Base-by-base conservation (phyloP, 2,888 invertebrate genomes). In the Sicus ferrugineus region DNA sequence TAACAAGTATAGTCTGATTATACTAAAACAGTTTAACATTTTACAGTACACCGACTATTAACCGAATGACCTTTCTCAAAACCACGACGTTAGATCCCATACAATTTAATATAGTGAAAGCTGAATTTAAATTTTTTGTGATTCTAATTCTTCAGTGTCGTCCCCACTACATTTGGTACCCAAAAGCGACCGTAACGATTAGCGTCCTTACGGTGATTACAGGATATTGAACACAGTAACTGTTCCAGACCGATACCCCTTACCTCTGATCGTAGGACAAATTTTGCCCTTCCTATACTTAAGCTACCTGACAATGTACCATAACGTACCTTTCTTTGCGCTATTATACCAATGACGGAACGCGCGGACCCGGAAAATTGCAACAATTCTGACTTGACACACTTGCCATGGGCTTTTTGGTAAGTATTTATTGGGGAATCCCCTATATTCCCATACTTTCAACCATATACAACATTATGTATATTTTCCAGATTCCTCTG, bases 311-410 rank as follows among this genome's bases (percentile, higher is more conserved):
- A 81, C n/a, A n/a, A n/a, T n/a, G n/a, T n/a, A n/a, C n/a, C n/a
- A n/a, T n/a, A 87, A 59, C 80, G 87, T 71, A 84, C 83, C 26
- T 81, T 87, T 23, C 82, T 87, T 14, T 81, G 82, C 26, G 84
- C 88, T 59, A 87, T 90, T 70, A 86, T 90, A 42, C 90, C 91
- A 1, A 88, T 90, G 75, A 86, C 88, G 85, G 90, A 89, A 0
- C 83, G 89, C 5, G 81, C 84, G 67, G 89, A 89, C 2, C 81
- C 86, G 4, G 77, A 79, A 3, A 72, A 81, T 0, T 87, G 87
- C 77, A 89, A 90, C 0, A 90, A 91, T 77, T 89, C 1, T 74
- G 88, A 11, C 83, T 90, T 61, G 87, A 85, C 2, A 73, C 83
- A 2, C 65, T 89, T 2, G 77, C 83, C 1, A 65, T 81, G 70